Conservation (phyloP, 2,888 invertebrate genomes). For the Campaea margaritaria region DNA sequence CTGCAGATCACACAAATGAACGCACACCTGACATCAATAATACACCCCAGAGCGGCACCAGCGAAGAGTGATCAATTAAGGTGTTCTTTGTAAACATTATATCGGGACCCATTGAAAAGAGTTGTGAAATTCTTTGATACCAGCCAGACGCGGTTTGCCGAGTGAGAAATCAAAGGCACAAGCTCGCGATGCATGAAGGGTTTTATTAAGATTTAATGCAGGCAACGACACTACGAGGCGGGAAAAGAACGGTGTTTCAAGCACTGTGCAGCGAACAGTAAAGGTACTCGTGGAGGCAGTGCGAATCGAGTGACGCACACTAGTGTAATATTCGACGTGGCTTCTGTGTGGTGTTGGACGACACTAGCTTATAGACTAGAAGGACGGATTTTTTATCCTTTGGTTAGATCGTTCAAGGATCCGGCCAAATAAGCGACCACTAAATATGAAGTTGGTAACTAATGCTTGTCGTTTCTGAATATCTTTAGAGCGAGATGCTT, state of each 20-base stretch:
- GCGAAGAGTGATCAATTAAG: slow-evolving; percentile 76
- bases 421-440: no score
- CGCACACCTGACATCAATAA: slow-evolving; percentile 20
- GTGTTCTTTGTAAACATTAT: slow-evolving; percentile 79
- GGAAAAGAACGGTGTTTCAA: slow-evolving; percentile 83
- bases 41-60: slow-evolving; percentile 38
- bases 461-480: no score
- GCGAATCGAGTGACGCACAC: slow-evolving; percentile 7
- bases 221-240: slow-evolving; percentile 83
- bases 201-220: slow-evolving; percentile 85
- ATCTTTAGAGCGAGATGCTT: no score
- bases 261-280: slow-evolving; percentile 47
- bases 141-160: slow-evolving; percentile 82
- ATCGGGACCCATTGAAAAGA: slow-evolving; percentile 85
- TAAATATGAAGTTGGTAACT: no score
- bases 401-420: no score
- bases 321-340: neutral
- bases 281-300: neutral
- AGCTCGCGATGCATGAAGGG: slow-evolving; percentile 80
- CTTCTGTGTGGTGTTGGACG: no score
- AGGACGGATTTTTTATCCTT: no score
- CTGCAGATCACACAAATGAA: slow-evolving; percentile 14
- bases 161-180: slow-evolving; percentile 83
- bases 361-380: no score
- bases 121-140: slow-evolving; percentile 85